Base-by-base conservation (phyloP, 2,888 invertebrate genomes). In the Lordiphosa andalusiaca region DNA sequence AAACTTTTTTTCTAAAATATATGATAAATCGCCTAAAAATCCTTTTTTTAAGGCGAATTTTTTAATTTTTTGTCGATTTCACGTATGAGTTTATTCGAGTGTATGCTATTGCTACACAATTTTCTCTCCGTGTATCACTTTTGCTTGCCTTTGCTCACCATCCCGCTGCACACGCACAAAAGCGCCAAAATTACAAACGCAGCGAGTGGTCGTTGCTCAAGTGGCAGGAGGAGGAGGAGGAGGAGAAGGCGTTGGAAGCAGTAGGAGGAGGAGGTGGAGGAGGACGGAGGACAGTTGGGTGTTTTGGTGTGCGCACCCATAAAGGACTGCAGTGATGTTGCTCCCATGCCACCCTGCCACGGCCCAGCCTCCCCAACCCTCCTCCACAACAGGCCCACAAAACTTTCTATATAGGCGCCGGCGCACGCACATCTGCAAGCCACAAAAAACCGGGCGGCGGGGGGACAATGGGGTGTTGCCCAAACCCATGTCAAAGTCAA, bases 161-260 rank as follows among this genome's bases (percentile, higher is more conserved):
- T 53, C 23, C 67, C 56, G 70, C 75, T 71, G 72, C 80, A 84
- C 76, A 75, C 83, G 73, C 73, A 75, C 81, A 83, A 72, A 83
- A 81, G 82, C 82, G 75, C 71, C 75, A 76, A 71, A 85, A 78
- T 83, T 81, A 77, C 81, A 76, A 81, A 84, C 85, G 86, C 83
- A 82, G 84, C 82, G 52, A 76, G 72, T 65, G 78, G 76, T 76
- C 82, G 71, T 23, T 46, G 13, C 33, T 38, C 13, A 13, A 38
- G 47, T 53, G 33, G 48, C 38, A 9, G 33, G 30, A 30, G 6
- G 39, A 3, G 3, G 19, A 0, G 44, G 23, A 36, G 33, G 25
- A 30, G 6, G 19, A 4, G 3, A 10, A 0, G 44, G 23, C 16
- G 16, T 16, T 16, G 44, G 44, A 23, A 48, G n/a, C n/a, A n/a